Evolutionary conservation across 2,113 vertebrate species (phyloP).

Genomic region (Ramphastos sulfuratus): DNA sequence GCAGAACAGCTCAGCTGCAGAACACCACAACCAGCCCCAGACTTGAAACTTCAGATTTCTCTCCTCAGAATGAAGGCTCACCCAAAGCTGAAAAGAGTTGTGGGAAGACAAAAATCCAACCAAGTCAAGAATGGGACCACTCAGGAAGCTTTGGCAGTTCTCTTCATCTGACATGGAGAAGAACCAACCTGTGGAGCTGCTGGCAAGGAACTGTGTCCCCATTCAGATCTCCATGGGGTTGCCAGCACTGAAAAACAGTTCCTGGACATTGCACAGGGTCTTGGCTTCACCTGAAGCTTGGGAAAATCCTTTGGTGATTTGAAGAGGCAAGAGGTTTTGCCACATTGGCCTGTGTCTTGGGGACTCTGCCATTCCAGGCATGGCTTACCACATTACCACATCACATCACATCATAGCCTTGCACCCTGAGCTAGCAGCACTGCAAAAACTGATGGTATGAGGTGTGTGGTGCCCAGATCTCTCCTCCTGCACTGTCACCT

Average conservation of each 20-base stretch:
- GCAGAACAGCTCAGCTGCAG: not conserved
- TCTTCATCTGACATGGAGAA: not conserved
- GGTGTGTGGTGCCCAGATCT: not conserved
- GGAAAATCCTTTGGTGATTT: not conserved
- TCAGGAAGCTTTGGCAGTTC: not conserved
- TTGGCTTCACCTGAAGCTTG: not conserved
- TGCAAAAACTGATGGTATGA: not conserved
- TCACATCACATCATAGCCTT: not conserved
- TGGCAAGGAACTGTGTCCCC: not conserved
- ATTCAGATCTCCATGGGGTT: accelerated
- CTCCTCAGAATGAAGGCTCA: not conserved
- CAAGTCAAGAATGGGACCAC: not conserved
- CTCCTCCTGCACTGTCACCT: not conserved
- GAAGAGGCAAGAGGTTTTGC: not conserved
- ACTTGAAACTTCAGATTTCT: not conserved
- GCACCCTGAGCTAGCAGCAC: not conserved
- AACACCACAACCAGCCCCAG: accelerated
- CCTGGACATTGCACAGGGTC: not conserved
- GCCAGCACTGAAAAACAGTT: not conserved
- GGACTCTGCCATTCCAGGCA: not conserved
- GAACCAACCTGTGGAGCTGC: not conserved
- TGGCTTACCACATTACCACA: too few relatives aligned
- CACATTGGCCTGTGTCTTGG: accelerated
- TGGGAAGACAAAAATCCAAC: not conserved
- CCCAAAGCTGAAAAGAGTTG: not conserved